These are phyloP conservation scores for Prosapia bicincta DNA, from an alignment of 2,888 invertebrate genomes.

Conservation along the genomic window DNA sequence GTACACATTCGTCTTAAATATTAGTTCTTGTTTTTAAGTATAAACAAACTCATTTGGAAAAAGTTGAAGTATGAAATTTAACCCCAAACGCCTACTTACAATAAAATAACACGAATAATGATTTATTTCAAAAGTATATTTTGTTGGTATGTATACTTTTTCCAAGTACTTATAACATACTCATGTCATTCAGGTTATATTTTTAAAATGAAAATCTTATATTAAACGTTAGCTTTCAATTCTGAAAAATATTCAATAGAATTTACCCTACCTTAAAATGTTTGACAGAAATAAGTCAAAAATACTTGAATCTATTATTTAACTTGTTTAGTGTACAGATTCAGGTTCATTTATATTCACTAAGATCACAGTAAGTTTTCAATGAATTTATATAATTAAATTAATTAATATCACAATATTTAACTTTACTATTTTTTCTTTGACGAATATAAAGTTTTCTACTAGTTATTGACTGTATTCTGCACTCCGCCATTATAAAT, in stretches of 20 bases:
- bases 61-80: no score
- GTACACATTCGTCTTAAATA: no score
- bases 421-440: background rate
- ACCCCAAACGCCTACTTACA: no score
- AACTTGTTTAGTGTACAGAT: background rate
- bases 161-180: no score
- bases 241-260: background rate
- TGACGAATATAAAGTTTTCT: background rate
- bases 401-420: background rate
- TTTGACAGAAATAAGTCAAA: background rate
- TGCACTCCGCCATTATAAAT: background rate
- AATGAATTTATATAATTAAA: background rate
- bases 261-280: background rate
- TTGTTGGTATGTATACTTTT: no score
- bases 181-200: no score
- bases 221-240: no score
- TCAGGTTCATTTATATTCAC: background rate
- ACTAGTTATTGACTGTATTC: background rate
- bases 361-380: background rate
- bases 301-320: background rate
- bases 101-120: no score
- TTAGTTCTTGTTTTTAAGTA: no score
- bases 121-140: no score
- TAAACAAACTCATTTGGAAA: no score
- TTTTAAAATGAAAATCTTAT: no score